Evolutionary conservation across 2,113 vertebrate species (phyloP).

Genomic region (Datnioides undecimradiatus): DNA sequence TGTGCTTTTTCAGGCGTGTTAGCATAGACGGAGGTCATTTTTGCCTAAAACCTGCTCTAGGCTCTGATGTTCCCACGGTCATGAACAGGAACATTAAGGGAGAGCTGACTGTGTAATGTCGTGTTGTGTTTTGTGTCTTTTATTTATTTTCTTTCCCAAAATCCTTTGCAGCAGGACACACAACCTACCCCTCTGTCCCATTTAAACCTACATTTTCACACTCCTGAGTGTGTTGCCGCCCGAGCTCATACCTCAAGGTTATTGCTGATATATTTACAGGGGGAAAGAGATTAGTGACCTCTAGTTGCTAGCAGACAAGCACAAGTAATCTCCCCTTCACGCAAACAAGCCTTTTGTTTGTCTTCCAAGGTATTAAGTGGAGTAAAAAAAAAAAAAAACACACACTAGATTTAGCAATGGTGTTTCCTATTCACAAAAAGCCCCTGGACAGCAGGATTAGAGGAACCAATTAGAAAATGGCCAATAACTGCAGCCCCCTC

Average conservation of each 20-base stretch:
- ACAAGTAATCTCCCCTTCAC: constrained; percentile 34
- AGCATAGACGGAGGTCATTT: too few species aligned
- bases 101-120: not conserved
- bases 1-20: too few species aligned
- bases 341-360: constrained; percentile 48
- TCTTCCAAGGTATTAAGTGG: constrained; percentile 14
- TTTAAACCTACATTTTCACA: not conserved
- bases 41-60: constrained; percentile 18
- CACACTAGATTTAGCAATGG: constrained; percentile 8
- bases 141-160: not conserved
- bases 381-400: not conserved
- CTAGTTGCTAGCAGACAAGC: constrained; percentile 23
- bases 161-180: not conserved
- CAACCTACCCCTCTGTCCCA: too few species aligned
- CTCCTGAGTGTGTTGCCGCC: not conserved
- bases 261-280: constrained; percentile 20
- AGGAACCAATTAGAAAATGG: constrained; percentile 52
- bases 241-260: constrained; percentile 21
- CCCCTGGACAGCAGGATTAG: constrained; percentile 53
- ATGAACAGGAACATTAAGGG: not conserved
- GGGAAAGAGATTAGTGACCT: constrained; percentile 32
- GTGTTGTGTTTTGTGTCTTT: not conserved
- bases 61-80: not conserved
- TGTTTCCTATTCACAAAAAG: constrained; percentile 39
- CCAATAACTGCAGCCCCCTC: constrained; percentile 1